These are phyloP conservation scores for Hypsibius dujardini DNA, from an alignment of 1,140 invertebrate genomes.

Conservation along the genomic window DNA sequence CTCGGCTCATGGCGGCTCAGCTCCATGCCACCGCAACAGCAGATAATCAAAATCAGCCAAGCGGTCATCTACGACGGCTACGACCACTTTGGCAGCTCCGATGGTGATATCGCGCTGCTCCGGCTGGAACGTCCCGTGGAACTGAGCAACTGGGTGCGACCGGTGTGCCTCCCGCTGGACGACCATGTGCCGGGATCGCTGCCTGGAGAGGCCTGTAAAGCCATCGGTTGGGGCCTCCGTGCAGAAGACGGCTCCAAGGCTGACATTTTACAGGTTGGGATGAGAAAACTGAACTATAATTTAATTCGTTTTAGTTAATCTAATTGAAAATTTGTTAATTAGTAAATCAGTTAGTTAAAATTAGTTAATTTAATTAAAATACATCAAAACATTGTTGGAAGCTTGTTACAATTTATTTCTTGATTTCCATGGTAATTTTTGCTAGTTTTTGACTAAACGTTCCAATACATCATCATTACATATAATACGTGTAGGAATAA, in stretches of 20 bases:
- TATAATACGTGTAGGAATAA: no score
- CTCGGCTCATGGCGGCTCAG: slow-evolving; percentile 13
- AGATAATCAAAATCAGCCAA: slow-evolving; percentile 10
- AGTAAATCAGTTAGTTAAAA: no score
- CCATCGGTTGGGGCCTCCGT: not conserved
- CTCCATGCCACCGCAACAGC: slow-evolving; percentile 17
- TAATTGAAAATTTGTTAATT: no score
- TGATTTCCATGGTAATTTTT: no score
- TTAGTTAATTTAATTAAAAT: no score
- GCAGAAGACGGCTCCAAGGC: slow-evolving; percentile 14
- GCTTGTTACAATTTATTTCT: no score
- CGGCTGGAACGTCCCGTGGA: slow-evolving; percentile 19
- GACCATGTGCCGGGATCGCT: not conserved
- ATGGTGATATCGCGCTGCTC: slow-evolving; percentile 21
- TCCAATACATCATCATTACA: no score
- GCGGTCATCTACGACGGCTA: slow-evolving; percentile 12
- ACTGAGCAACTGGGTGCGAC: slow-evolving; percentile 19
- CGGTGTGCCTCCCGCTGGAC: slow-evolving; percentile 20
- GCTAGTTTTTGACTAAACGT: no score
- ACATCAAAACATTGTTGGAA: no score
- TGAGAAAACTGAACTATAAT: no score
- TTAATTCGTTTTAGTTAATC: no score
- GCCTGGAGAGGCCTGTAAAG: not conserved
- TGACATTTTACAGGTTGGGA: not conserved
- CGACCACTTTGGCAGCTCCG: slow-evolving; percentile 12